Evolutionary conservation across 2,797 vertebrate genomes (phyloP).

Genomic region (Pagetopsis macropterus): DNA sequence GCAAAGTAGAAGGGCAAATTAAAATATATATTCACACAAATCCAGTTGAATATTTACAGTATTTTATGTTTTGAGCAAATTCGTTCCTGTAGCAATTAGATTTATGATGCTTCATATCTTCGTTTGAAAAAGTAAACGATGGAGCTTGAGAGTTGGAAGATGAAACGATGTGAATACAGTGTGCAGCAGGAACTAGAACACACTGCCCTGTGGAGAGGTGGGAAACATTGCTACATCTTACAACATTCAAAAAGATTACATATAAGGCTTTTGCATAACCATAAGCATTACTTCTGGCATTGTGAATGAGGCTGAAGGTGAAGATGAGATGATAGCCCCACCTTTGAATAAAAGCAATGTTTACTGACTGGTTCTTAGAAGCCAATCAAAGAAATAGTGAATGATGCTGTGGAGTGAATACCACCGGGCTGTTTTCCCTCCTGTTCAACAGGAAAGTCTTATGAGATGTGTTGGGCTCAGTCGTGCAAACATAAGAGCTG

Average conservation of each 20-base stretch:
- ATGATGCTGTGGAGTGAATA: constrained; percentile 1
- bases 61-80: neutral
- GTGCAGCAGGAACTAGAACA: neutral
- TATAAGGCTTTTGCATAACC: neutral
- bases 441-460: constrained; percentile 36
- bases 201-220: constrained; percentile 22
- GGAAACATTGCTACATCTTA: constrained; percentile 34
- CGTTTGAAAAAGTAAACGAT: neutral
- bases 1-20: neutral
- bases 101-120: neutral
- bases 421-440: constrained; percentile 4
- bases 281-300: neutral
- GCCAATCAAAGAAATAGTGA: constrained; percentile 30
- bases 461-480: neutral
- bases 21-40: neutral
- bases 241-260: constrained; percentile 19
- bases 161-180: constrained; percentile 11
- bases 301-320: neutral
- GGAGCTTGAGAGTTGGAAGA: neutral
- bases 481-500: neutral
- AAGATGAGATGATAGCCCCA: neutral
- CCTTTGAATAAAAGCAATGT: constrained; percentile 3
- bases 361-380: constrained; percentile 25
- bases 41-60: neutral
- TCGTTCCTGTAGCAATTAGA: neutral